Base-by-base conservation (phyloP, 2,888 invertebrate genomes). In the Apotomis betuletana region DNA sequence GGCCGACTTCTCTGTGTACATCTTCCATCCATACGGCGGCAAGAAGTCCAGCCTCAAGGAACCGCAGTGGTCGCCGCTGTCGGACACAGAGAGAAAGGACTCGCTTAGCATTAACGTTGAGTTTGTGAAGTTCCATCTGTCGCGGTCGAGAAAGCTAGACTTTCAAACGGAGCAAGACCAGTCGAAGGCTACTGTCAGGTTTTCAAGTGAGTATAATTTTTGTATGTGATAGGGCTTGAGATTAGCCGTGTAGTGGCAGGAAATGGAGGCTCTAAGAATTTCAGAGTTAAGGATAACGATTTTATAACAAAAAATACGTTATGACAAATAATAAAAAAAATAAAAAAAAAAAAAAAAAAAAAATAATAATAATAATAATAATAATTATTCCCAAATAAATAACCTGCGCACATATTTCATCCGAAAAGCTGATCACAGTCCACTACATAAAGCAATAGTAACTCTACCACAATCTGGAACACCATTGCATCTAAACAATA, bases 11-110 rank as follows among this genome's bases (percentile, higher is more conserved):
- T 98, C 98, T 2, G 97, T 99, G 3, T 99, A 98, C 90, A 98
- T 99, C 83, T 99, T 99, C 93, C 99, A 99, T 92, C 99, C 99
- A 0, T 99, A 99, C 86, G 99, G 99, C 6, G 97, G 97, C 63
- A 98, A 98, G 88, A 98, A 98, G 88, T 95, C 96, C 65, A 96
- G 96, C 81, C 75, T 91, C 8, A 96, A 96, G 85, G 96, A 96
- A 85, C 96, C 97, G 0, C 97, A 97, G 85, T 97, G 97, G 95
- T 97, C 97, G 0, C 97, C 97, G 0, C 91, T 97, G 3, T 96
- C 97, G 0, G 98, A 98, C 83, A 96, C 96, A 75, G 98, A 98
- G 89, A 94, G 99, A 64, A 99, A 99, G 87, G 99, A 99, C 92
- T 99, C 99, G 0, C 94, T 99, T 9, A 98, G 98, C 81, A 96